These are phyloP conservation scores for Indicator indicator DNA, from an alignment of 2,113 vertebrate species.

Conservation along the genomic window DNA sequence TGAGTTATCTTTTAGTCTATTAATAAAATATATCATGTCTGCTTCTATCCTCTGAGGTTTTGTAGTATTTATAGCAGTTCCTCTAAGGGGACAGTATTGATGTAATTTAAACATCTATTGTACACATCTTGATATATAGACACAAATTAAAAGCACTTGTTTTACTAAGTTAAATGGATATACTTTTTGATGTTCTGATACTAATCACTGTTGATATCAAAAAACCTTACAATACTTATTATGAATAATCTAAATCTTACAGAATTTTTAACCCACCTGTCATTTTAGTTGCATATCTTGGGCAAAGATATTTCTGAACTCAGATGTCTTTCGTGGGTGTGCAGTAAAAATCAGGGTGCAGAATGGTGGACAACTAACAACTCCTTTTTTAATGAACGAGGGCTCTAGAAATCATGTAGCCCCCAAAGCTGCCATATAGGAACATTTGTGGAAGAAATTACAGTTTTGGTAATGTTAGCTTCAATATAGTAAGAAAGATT, in stretches of 20 bases:
- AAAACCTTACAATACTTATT: neutral
- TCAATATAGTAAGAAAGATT: neutral
- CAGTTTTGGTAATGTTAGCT: neutral
- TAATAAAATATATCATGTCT: slow-evolving; percentile 24
- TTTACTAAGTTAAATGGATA: neutral
- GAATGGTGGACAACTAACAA: neutral
- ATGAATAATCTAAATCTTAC: neutral
- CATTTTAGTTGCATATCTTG: neutral
- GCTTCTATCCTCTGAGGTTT: slow-evolving; percentile 1
- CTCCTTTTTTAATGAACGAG: neutral
- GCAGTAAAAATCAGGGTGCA: neutral
- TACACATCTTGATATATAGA: neutral
- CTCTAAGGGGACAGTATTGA: slow-evolving; percentile 18
- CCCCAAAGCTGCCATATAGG: neutral
- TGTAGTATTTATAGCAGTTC: slow-evolving; percentile 37
- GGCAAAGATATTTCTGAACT: neutral
- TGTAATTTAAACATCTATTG: slow-evolving; percentile 23
- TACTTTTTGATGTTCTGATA: neutral
- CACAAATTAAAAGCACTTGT: slow-evolving; percentile 33
- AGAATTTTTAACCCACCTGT: neutral
- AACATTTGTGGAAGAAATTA: neutral
- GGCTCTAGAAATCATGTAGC: neutral
- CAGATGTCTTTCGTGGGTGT: neutral
- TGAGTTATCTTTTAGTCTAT: neutral
- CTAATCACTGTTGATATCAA: neutral